Base-by-base conservation (phyloP, 2,797 vertebrate species). In the Carcharodon carcharias region DNA sequence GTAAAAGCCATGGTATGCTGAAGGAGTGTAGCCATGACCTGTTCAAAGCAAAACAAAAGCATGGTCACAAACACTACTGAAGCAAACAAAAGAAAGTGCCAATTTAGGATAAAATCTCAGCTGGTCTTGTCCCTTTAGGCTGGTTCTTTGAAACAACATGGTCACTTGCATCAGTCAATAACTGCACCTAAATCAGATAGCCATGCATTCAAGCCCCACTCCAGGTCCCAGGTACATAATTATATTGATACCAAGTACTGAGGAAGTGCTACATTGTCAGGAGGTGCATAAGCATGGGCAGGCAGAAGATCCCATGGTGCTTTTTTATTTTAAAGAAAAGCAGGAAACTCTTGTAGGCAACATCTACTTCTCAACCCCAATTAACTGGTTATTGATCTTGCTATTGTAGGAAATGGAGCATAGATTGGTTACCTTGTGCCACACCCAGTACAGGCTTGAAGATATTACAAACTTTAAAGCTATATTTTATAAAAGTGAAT, bases 21-120 rank as follows among this genome's bases (percentile, higher is more conserved):
- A 73, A 56, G 94, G 94, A 56, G 94, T 69, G 50, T 95, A 95
- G 69, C 69, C 69, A 56, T 54, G 71, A 58, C 94, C 94, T 95
- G 69, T 8, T 6, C 12, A 35, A 95, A 54, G 11, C 11, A 21
- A 71, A 69, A 94, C 23, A 14, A 50, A 54, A 11, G 28, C 67
- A 35, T 21, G 50, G 40, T 50, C 67, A 95, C 40, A 65, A 63
- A 67, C 21, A 92, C 58, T 2, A 94, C 56, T 35, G 7, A 69
- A 40, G 5, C 9, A 56, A 73, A 14, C 28, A 56, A 50, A 69
- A 67, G n/a, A 65, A n/a, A 18, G 21, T 23, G 45, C 40, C 23
- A 95, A 54, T 16, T 73, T 28, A 71, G 5, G 1, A 28, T 31
- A 40, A 95, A 73, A 56, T 16, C 61, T 0, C 8, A 71, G 1